Evolutionary conservation across 2,888 invertebrate species (phyloP).

Genomic region (Serripes groenlandicus): DNA sequence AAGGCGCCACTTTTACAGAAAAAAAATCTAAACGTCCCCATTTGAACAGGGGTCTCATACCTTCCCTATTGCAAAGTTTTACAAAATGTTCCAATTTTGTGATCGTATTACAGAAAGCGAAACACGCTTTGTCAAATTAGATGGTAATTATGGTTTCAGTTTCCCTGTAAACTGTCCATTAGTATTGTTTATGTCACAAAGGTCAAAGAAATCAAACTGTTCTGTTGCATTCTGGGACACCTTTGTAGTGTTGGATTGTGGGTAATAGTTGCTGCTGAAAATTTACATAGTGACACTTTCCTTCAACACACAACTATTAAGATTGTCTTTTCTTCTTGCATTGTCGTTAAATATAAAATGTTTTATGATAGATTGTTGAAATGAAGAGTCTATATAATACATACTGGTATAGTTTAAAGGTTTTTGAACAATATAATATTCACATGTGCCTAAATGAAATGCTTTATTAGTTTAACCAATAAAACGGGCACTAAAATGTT

Average conservation of each 20-base stretch:
- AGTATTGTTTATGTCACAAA: slow-evolving; percentile 37
- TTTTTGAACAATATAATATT: no score
- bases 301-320: no score
- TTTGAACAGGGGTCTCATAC: background rate
- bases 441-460: no score
- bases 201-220: slow-evolving; percentile 23
- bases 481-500: no score
- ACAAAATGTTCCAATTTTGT: slow-evolving; percentile 32
- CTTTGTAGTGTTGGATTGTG: slow-evolving; percentile 17
- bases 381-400: no score
- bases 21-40: no score
- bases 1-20: no score
- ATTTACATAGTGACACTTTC: background rate
- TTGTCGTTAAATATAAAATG: no score
- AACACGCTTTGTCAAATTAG: slow-evolving; percentile 32
- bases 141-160: slow-evolving; percentile 40
- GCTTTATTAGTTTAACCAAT: no score
- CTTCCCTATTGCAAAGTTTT: slow-evolving; percentile 10
- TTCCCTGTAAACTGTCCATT: slow-evolving; percentile 43
- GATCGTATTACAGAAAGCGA: slow-evolving; percentile 32
- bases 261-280: slow-evolving; percentile 22
- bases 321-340: no score
- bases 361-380: no score
- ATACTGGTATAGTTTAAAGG: no score
- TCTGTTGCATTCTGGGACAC: slow-evolving; percentile 12